Evolutionary conservation across 1,140 invertebrate species (phyloP).

Genomic region (Polypedilum vanderplanki): DNA sequence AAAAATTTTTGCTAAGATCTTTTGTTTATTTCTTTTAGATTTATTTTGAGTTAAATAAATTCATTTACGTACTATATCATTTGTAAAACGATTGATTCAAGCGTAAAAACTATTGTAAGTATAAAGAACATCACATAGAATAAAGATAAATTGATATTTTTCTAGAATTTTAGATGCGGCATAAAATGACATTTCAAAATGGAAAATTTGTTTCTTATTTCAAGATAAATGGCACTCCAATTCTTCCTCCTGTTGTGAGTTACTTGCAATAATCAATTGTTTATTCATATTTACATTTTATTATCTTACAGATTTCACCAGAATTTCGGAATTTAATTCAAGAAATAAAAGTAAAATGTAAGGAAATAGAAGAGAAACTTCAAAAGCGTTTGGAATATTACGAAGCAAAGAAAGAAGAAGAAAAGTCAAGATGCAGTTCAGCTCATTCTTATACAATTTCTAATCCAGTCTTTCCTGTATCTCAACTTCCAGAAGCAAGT

Average conservation of each 20-base stretch:
- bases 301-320: background rate
- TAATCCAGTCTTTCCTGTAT: conserved; percentile 11
- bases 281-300: background rate
- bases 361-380: background rate
- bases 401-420: background rate
- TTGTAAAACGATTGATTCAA: background rate
- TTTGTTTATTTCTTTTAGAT: background rate
- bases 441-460: conserved; percentile 32
- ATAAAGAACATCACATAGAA: background rate
- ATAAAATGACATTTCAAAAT: background rate
- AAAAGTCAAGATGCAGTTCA: conserved; percentile 31
- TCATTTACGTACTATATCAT: background rate
- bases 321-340: background rate
- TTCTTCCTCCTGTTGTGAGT: conserved; percentile 56
- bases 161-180: background rate
- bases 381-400: background rate
- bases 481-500: conserved; percentile 23
- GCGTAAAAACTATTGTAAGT: background rate
- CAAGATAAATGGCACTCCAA: conserved; percentile 53
- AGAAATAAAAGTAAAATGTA: background rate
- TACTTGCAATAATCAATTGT: background rate
- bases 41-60: background rate
- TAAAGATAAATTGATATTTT: background rate
- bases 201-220: conserved; percentile 48
- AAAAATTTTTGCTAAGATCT: no score